Conservation (phyloP, 2,113 vertebrate species). For the Aspiorhynchus laticeps region DNA sequence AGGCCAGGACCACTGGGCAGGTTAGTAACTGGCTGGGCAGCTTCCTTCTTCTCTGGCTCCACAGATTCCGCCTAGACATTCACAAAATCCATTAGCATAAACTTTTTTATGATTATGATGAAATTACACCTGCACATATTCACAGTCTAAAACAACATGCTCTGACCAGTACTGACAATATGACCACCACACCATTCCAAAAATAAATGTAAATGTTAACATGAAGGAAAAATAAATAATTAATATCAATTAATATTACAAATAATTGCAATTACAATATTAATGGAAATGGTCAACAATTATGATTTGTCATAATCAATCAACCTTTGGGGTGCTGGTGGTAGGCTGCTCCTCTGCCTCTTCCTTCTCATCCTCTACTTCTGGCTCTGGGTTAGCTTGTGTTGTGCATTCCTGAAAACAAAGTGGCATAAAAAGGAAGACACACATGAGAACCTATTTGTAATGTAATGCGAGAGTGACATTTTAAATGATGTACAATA, state of each 20-base stretch:
- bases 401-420: slow-evolving; percentile 66
- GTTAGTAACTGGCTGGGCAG: slow-evolving; percentile 65
- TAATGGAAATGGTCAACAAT: not conserved
- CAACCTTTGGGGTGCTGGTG: slow-evolving; percentile 66
- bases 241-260: not conserved
- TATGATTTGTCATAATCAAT: not conserved
- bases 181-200: not conserved
- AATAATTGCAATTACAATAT: not conserved
- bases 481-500: not conserved
- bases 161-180: not conserved
- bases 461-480: not conserved
- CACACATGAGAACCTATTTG: not conserved
- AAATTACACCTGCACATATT: not conserved
- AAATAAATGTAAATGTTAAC: not conserved
- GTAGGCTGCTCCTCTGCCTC: slow-evolving; percentile 59
- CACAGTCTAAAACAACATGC: not conserved
- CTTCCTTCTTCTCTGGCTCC: slow-evolving; percentile 78
- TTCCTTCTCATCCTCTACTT: slow-evolving; percentile 47
- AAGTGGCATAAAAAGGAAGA: not conserved
- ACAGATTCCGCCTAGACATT: slow-evolving; percentile 80
- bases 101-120: not conserved
- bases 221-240: not conserved
- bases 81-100: not conserved
- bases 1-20: slow-evolving; percentile 71
- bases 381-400: slow-evolving; percentile 53